Conservation (phyloP, 2,113 vertebrate genomes). For the Macroglossus sobrinus region DNA sequence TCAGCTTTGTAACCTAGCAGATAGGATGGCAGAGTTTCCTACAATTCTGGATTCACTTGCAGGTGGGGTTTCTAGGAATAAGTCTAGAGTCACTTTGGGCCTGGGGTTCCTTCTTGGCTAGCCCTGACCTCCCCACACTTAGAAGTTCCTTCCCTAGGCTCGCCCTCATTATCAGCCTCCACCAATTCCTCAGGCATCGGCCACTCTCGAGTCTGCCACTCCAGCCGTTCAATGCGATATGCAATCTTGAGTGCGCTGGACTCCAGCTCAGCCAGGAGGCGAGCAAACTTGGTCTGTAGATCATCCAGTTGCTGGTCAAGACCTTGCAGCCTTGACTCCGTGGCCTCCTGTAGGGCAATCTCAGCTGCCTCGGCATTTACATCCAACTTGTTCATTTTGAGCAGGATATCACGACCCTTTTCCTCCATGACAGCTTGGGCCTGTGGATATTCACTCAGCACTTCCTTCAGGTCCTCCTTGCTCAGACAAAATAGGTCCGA, state of each 20-base stretch:
- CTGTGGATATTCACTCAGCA: constrained; percentile 89
- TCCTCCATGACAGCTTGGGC: constrained; percentile 90
- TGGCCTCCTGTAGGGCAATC: constrained; percentile 71
- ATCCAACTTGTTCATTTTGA: constrained; percentile 90
- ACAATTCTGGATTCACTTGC: not conserved
- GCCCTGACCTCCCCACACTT: not conserved
- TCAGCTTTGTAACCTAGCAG: not conserved
- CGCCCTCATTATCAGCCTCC: constrained; percentile 34
- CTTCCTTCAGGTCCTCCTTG: constrained; percentile 91
- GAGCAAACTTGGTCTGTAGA: constrained; percentile 89
- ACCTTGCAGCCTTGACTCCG: constrained; percentile 73
- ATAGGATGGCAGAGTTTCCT: not conserved
- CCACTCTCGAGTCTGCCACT: constrained; percentile 80
- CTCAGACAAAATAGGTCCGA: constrained; percentile 95
- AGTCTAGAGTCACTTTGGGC: not conserved
- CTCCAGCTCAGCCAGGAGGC: constrained; percentile 91
- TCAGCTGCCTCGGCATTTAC: constrained; percentile 67
- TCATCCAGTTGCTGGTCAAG: constrained; percentile 84
- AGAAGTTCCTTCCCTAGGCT: constrained; percentile 19
- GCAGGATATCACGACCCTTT: constrained; percentile 93
- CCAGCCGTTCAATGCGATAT: constrained; percentile 84
- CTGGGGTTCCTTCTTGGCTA: not conserved
- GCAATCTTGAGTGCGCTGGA: constrained; percentile 85
- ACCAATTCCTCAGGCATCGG: not conserved
- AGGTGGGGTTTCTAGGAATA: not conserved